Percentiles rank a stretch among this genome's conserved stretches.
phyloP scores from a whole-genome alignment of 2,797 vertebrate species.

The Halcyon leucocephala region DNA sequence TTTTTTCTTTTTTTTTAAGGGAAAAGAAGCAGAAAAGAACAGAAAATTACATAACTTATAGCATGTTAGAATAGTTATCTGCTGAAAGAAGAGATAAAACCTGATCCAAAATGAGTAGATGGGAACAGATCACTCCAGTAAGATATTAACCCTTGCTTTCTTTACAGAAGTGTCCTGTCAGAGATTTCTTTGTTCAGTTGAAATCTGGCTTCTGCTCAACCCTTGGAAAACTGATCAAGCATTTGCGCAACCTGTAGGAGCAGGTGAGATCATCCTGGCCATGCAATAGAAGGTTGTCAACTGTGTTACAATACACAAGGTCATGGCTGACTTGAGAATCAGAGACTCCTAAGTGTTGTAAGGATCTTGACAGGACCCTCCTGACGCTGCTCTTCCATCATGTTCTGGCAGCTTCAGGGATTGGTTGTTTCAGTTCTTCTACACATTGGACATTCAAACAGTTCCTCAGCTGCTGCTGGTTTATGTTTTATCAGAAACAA shows the following conservation, averaged over 20 bases:
- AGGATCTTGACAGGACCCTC: background rate
- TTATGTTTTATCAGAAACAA: background rate
- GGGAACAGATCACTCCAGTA: background rate
- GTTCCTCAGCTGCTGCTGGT: background rate
- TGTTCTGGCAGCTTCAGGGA: background rate
- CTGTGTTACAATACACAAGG: fast-evolving
- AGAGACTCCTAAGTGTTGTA: background rate
- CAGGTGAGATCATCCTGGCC: background rate
- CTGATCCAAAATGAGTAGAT: background rate
- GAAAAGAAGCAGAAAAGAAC: background rate
- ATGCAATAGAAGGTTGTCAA: background rate
- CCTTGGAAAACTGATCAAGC: background rate
- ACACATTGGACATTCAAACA: background rate
- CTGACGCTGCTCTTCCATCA: background rate
- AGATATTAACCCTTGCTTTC: background rate
- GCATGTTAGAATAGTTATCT: background rate
- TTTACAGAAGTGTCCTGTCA: background rate
- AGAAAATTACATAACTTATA: background rate
- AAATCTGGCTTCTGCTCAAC: background rate
- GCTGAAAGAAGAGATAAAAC: background rate
- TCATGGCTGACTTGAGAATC: background rate
- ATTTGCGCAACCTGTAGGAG: background rate
- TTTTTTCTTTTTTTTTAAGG: background rate
- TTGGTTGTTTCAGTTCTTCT: background rate
- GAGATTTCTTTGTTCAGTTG: background rate